Evolutionary conservation across 1,140 invertebrate genomes (phyloP), one percentile per base, ranked within the genome.

Genomic region (Wiebesia pumilae): DNA sequence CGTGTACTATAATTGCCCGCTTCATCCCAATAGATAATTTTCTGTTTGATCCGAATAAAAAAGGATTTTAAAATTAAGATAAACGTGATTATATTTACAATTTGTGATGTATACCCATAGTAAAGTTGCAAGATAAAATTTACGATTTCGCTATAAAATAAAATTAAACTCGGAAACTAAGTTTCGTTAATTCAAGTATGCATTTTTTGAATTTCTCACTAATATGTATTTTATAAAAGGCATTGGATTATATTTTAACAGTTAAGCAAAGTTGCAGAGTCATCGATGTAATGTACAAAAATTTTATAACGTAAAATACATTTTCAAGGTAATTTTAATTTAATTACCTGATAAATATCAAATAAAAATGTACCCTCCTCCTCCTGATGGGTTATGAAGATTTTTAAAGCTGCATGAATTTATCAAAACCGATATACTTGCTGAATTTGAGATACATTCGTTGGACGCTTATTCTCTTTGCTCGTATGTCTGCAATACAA

Each of bases 21-120:
- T 35, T 54, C 43, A 51, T 33, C 21, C 82, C 84, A 82, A 85
- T 82, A 87, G 80, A 84, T 85, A 89, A 90, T 88, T 88, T 62
- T 82, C 87, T 79, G 83, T 62, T 78, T 79, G 40, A 71, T 87
- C 71, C 7, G 33, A 30, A 62, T 62, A 27, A 27, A 10, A 62
- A 27, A 27, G 3, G 3, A 10, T 54, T 54, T 54, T 10, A 10
- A 54, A 54, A 54, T 54, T 10, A 54, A 54, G 19, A 16, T 14
- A 54, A 54, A n/a, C n/a, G n/a, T n/a, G n/a, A n/a, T n/a, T n/a
- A n/a, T n/a, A n/a, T n/a, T n/a, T n/a, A n/a, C n/a, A 62, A 27
- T 27, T 27, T 24, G 24, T 62, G 51, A 27, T 6, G 3, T 27
- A 7, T 4, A 24, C 21, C 24, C 4, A 27, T 27, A 2, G 27